phyloP scores from a whole-genome alignment of 2,113 vertebrate species.

The Emberiza fucata region DNA sequence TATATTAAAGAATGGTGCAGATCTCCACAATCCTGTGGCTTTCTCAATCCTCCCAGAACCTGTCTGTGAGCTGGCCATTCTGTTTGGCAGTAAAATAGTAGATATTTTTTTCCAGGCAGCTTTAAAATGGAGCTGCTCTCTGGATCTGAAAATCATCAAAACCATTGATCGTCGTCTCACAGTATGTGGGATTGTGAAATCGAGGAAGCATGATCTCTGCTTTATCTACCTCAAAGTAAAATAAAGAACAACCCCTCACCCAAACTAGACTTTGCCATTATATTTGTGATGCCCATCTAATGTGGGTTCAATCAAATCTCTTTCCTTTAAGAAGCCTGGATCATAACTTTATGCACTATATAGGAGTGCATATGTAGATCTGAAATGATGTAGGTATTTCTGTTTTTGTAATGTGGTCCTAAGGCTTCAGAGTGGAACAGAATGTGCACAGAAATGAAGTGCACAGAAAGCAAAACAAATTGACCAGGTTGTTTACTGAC shows the following conservation, averaged over 20 bases:
- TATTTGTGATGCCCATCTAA: background rate
- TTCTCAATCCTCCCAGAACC: background rate
- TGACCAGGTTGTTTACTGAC: background rate
- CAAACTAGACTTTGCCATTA: background rate
- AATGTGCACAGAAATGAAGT: constrained; percentile 26
- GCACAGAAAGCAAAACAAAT: constrained; percentile 2
- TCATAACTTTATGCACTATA: background rate
- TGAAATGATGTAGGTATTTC: background rate
- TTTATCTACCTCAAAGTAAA: constrained; percentile 7
- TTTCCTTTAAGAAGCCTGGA: background rate
- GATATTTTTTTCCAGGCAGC: background rate
- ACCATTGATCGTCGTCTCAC: background rate
- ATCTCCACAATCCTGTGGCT: background rate
- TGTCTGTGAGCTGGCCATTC: background rate
- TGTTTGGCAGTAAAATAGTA: background rate
- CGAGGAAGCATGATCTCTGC: background rate
- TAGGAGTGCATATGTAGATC: background rate
- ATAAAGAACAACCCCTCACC: background rate
- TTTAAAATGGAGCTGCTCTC: background rate
- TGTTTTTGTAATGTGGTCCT: background rate
- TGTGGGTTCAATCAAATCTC: background rate
- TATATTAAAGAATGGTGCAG: background rate
- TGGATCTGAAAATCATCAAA: background rate
- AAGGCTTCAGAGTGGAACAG: background rate
- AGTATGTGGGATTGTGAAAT: constrained; percentile 2